Conservation (phyloP, 2,888 invertebrate genomes). For the Agrochola macilenta region DNA sequence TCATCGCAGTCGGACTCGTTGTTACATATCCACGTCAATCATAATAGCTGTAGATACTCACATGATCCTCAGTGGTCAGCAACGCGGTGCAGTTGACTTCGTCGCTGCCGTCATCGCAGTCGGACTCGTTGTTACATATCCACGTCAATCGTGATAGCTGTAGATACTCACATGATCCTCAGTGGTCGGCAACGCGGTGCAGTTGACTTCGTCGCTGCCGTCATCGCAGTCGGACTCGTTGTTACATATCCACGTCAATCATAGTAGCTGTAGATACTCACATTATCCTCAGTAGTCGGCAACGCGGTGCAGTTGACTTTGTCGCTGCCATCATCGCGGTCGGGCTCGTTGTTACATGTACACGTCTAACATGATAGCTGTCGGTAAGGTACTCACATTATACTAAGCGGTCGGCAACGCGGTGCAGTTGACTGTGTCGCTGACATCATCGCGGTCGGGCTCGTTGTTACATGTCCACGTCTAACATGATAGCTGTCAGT, state of each 20-base stretch:
- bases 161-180: conserved; percentile 70
- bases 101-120: conserved; percentile 89
- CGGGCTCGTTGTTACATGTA: no score
- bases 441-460: conserved; percentile 92
- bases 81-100: conserved; percentile 83
- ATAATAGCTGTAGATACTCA: conserved; percentile 34
- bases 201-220: conserved; percentile 91
- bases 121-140: no score
- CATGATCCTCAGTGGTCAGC: neutral
- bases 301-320: conserved; percentile 83
- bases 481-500: conserved; percentile 52
- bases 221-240: conserved; percentile 92
- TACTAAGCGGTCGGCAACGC: conserved; percentile 24
- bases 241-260: conserved; percentile 81
- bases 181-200: conserved; percentile 64
- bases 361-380: no score
- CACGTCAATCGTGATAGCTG: no score
- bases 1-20: conserved; percentile 66
- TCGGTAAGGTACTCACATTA: conserved; percentile 73
- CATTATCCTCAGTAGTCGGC: conserved; percentile 63
- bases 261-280: conserved; percentile 56
- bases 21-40: no score
- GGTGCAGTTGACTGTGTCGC: conserved; percentile 90
- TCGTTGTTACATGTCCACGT: conserved; percentile 94
- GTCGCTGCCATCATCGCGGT: conserved; percentile 89